phyloP scores from a whole-genome alignment of 1,140 invertebrate species.

The Lanistes nyassanus region DNA sequence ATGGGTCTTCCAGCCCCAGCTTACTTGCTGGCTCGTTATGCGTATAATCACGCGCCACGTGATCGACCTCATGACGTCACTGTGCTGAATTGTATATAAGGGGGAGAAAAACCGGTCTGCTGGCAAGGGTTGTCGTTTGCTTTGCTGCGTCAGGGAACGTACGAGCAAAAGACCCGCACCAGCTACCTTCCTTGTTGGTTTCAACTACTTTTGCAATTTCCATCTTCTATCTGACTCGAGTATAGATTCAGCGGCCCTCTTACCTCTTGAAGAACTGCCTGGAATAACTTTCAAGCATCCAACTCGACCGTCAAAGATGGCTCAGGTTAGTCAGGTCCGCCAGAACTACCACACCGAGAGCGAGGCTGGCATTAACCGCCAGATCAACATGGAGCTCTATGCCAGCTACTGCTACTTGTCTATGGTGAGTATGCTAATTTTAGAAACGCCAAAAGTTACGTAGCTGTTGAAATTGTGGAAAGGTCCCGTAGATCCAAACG shows the following conservation, averaged over 20 bases:
- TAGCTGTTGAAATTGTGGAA: no score
- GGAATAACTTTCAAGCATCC: neutral
- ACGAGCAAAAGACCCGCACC: conserved; percentile 41
- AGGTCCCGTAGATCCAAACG: no score
- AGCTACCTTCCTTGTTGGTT: neutral
- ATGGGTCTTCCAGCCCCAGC: no score
- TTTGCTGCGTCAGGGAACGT: conserved; percentile 61
- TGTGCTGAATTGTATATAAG: no score
- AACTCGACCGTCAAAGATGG: conserved; percentile 40
- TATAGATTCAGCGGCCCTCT: neutral
- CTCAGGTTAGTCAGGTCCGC: conserved; percentile 64
- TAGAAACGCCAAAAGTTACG: neutral
- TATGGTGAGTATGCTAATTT: conserved; percentile 73
- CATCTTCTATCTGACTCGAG: neutral
- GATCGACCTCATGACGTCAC: conserved; percentile 1
- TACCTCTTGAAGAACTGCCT: conserved; percentile 2
- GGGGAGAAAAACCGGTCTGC: no score
- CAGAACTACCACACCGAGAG: conserved; percentile 84
- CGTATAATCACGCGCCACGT: neutral
- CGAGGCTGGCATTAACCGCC: conserved; percentile 82
- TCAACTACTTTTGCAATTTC: neutral
- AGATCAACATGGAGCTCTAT: conserved; percentile 89
- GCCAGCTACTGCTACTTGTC: conserved; percentile 86
- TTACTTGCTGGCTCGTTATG: no score
- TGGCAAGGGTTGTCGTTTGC: no score